phyloP scores from a whole-genome alignment of 2,888 invertebrate genomes.

The Callinectes sapidus region DNA sequence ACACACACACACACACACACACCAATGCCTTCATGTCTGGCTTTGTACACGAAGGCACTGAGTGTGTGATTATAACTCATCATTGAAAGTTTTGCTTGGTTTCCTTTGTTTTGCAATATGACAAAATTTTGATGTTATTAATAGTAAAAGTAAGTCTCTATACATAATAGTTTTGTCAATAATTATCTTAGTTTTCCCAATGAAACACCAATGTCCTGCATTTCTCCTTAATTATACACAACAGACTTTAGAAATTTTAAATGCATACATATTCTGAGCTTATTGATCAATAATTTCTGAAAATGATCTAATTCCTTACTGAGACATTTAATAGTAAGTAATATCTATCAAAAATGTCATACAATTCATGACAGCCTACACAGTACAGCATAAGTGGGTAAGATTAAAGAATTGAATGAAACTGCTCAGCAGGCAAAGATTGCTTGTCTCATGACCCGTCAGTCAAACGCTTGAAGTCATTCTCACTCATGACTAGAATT shows the following conservation, averaged over 20 bases:
- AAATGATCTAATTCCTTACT: not conserved
- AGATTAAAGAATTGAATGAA: not conserved
- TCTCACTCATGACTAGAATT: not conserved
- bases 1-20: not conserved
- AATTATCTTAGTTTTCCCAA: not conserved
- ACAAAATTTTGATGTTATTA: not conserved
- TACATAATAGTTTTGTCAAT: not conserved
- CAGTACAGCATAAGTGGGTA: not conserved
- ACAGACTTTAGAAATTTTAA: not conserved
- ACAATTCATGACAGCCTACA: not conserved
- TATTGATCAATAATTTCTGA: not conserved
- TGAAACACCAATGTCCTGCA: not conserved
- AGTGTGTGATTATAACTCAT: not conserved
- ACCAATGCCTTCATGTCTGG: not conserved
- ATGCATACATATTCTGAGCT: not conserved
- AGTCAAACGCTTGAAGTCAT: not conserved
- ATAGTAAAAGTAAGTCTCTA: not conserved
- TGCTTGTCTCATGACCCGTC: not conserved
- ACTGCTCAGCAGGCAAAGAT: not conserved
- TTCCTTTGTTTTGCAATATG: not conserved
- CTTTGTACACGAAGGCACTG: not conserved
- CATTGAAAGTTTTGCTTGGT: not conserved
- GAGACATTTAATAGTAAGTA: not conserved
- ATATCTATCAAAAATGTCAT: not conserved
- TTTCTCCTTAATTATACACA: not conserved